Evolutionary conservation across 2,113 vertebrate species (phyloP).

Genomic region (Smithornis capensis): DNA sequence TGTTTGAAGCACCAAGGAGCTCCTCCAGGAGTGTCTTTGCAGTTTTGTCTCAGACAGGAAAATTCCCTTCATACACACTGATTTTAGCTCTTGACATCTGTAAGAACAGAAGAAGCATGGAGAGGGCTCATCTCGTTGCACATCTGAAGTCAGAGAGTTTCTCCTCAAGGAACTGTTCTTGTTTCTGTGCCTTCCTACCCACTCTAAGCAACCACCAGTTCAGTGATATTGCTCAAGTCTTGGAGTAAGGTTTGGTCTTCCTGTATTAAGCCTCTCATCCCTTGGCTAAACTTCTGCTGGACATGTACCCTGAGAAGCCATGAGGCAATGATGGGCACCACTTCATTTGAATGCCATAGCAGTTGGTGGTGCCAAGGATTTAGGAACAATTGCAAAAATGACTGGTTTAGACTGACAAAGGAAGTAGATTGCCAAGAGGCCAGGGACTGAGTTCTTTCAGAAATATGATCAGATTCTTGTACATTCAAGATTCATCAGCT

Average conservation of each 20-base stretch:
- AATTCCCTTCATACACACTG: background rate
- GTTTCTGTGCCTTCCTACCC: background rate
- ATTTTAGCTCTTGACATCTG: background rate
- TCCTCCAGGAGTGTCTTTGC: background rate
- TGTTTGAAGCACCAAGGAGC: background rate
- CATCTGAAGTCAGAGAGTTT: background rate
- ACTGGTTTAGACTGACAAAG: background rate
- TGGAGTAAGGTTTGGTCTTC: background rate
- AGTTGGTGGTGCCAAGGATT: background rate
- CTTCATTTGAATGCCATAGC: background rate
- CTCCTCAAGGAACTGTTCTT: background rate
- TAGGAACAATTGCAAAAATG: background rate
- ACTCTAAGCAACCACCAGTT: background rate
- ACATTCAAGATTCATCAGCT: background rate
- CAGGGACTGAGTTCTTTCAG: background rate
- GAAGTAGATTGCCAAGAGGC: background rate
- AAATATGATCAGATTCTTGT: background rate
- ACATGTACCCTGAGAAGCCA: background rate
- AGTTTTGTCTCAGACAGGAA: background rate
- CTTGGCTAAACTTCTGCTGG: background rate
- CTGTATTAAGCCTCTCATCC: background rate
- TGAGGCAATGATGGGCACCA: background rate
- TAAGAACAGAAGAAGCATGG: fast-evolving
- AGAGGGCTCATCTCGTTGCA: background rate
- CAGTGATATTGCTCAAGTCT: background rate